Base-by-base conservation (phyloP, 2,888 invertebrate genomes). In the Tribolium freemani region DNA sequence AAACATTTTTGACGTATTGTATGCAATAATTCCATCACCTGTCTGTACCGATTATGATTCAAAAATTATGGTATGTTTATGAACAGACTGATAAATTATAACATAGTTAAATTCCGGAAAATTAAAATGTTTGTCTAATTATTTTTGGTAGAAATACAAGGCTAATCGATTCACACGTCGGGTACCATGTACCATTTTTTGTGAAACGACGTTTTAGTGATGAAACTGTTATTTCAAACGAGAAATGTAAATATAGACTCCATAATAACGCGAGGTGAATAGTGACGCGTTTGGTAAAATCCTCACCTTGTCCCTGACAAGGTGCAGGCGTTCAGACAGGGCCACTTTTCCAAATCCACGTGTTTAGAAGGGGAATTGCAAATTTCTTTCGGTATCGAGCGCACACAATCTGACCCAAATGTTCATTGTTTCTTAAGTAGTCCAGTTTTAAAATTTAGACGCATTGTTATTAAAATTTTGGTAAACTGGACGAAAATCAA, bases 391-490 rank as follows among this genome's bases (percentile, higher is more conserved):
- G 31, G 38, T 38, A 38, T 5, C 6, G 38, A 38, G 38, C 38
- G 30, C 66, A 54, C 10, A 54, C 13, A 48, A 13, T 20, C 10
- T 11, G 66, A 66, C 66, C 66, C 26, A 66, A 66, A 66, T 66
- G 66, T 16, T 66, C 54, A 66, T 44, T 54, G 64, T 64, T 48
- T 64, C 51, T 20, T 64, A 64, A 53, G 64, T 66, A 54, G 66
- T 66, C 66, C 66, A 46, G 30, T 48, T 61, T 21, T 4, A 20
- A 61, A 61, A 58, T 38, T 38, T 6, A 21, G 3, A 3, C 31
- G 31, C n/a, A 58, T 58, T 30, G 45, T n/a, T 20, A 8, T 54
- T 51, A 26, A 26, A 26, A 26, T 26, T 26, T 16, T 26, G 5
- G 5, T 5, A 26, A 26, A 26, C 26, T 38, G 5, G 38, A 1